These are phyloP conservation scores for Scolopax bukidnonensis DNA, from an alignment of 2,797 vertebrate species.

Conservation along the genomic window DNA sequence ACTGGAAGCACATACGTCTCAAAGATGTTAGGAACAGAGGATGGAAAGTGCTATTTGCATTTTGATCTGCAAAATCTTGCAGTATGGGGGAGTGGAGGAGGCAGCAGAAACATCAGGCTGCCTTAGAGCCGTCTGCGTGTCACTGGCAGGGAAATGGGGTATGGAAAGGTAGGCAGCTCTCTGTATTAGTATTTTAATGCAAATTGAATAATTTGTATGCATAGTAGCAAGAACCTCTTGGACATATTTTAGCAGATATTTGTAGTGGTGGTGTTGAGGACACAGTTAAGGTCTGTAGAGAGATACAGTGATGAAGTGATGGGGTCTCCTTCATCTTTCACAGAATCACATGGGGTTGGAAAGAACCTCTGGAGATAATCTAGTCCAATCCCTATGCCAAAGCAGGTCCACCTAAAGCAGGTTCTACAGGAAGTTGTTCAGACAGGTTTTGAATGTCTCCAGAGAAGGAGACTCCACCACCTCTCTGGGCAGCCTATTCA, in stretches of 20 bases:
- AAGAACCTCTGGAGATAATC: too few species aligned
- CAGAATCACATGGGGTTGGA: too few species aligned
- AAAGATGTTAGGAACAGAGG: fast-evolving
- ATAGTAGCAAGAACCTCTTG: fast-evolving
- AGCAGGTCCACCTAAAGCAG: too few species aligned
- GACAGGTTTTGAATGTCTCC: too few species aligned
- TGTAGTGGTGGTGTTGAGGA: neutral
- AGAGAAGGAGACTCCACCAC: too few species aligned
- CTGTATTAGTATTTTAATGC: neutral
- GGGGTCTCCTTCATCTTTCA: neutral
- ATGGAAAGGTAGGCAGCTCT: neutral
- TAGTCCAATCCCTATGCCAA: too few species aligned
- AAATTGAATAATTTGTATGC: neutral
- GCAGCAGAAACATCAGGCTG: neutral
- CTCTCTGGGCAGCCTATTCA: neutral
- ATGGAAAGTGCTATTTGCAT: neutral
- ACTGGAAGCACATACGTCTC: fast-evolving
- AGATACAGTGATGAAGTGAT: fast-evolving
- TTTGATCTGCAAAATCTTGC: neutral
- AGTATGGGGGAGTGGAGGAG: neutral
- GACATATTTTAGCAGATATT: fast-evolving
- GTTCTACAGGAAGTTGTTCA: too few species aligned
- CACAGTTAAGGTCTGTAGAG: neutral
- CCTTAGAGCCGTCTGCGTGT: neutral
- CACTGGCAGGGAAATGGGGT: neutral